Evolutionary conservation across 2,113 vertebrate genomes (phyloP).

Genomic region (Rhinopithecus roxellana): DNA sequence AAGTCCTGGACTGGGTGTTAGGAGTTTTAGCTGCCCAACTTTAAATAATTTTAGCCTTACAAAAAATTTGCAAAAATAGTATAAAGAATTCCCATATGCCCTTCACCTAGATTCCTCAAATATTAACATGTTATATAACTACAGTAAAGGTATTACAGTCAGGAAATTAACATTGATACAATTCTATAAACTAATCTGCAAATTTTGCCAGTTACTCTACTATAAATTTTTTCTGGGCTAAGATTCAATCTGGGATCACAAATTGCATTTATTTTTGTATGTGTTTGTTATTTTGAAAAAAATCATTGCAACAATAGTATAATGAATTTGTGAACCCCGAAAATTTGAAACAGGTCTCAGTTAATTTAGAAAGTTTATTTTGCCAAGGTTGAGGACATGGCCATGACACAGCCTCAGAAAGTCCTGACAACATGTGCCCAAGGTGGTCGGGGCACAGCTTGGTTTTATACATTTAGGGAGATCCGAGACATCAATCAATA

Average conservation of each 20-base stretch:
- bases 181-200: neutral
- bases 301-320: neutral
- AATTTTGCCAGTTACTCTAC: neutral
- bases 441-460: too few species aligned
- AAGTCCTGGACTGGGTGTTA: neutral
- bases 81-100: neutral
- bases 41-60: neutral
- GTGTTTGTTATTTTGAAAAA: neutral
- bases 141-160: neutral
- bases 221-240: neutral
- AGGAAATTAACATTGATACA: neutral
- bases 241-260: neutral
- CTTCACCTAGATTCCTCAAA: neutral
- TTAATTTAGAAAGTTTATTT: too few species aligned
- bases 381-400: too few species aligned
- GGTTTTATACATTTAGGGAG: too few species aligned
- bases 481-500: too few species aligned
- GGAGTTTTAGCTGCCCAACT: neutral
- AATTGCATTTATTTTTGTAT: neutral
- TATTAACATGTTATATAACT: neutral
- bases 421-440: too few species aligned
- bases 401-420: too few species aligned
- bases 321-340: neutral
- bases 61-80: neutral
- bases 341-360: too few species aligned